phyloP scores from a whole-genome alignment of 2,797 vertebrate genomes.

The Craterocephalus amniculus region DNA sequence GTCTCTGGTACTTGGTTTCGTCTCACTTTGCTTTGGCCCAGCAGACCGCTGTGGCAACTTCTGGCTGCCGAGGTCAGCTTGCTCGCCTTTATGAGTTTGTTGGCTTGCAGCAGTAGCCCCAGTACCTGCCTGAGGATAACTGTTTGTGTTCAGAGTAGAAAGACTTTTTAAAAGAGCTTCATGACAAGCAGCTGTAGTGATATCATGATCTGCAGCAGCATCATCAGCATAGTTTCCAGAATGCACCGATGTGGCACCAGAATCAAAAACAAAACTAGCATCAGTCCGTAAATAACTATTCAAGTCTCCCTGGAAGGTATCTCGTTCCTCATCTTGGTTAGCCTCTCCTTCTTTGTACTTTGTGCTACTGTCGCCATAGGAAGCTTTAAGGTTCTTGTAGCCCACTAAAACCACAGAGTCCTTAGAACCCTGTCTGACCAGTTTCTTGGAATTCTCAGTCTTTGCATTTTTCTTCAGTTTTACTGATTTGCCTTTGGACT shows the following conservation, averaged over 20 bases:
- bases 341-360: constrained; percentile 85
- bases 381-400: constrained; percentile 94
- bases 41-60: constrained; percentile 69
- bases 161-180: constrained; percentile 76
- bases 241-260: constrained; percentile 73
- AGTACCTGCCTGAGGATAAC: constrained; percentile 85
- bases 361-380: constrained; percentile 81
- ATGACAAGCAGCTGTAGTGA: constrained; percentile 73
- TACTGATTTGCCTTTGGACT: constrained; percentile 94
- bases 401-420: constrained; percentile 96
- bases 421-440: constrained; percentile 92
- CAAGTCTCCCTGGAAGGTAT: constrained; percentile 71
- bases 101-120: constrained; percentile 76
- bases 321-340: constrained; percentile 84
- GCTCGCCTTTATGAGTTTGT: constrained; percentile 69
- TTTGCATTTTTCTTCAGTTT: constrained; percentile 95
- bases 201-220: constrained; percentile 66
- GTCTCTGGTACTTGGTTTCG: constrained; percentile 86
- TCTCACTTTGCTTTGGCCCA: constrained; percentile 84
- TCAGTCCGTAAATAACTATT: constrained; percentile 81
- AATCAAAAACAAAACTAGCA: constrained; percentile 78
- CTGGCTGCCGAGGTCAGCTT: constrained; percentile 66
- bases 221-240: constrained; percentile 70
- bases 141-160: constrained; percentile 80
- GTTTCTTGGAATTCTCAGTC: constrained; percentile 93